A percentile compares a stretch with the other conserved stretches of the same genome.
Conservation (phyloP, 2,888 invertebrate species). For the Drosophila stalkeri region DNA sequence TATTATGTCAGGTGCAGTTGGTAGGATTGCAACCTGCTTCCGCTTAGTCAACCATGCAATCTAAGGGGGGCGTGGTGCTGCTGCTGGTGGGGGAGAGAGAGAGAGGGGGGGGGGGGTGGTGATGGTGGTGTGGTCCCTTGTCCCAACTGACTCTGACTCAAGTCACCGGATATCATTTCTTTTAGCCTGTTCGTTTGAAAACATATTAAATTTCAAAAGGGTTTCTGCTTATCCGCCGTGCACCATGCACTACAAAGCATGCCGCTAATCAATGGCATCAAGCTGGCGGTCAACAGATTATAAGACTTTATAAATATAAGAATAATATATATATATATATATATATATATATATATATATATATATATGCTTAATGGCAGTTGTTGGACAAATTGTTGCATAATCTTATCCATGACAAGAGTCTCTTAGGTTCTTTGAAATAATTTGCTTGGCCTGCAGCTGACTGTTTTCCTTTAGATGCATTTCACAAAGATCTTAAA, state of each 20-base stretch:
- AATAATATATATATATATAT: background rate
- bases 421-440: background rate
- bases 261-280: slow-evolving; percentile 64
- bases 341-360: background rate
- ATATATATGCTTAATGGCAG: background rate
- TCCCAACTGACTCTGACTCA: background rate
- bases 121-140: too few species aligned
- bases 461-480: background rate
- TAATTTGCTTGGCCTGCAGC: background rate
- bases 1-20: slow-evolving; percentile 52
- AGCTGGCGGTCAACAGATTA: slow-evolving; percentile 36
- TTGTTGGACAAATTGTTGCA: slow-evolving; percentile 9
- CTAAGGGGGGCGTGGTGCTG: too few species aligned
- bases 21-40: slow-evolving; percentile 46
- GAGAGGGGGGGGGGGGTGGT: too few species aligned
- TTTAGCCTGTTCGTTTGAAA: slow-evolving; percentile 59
- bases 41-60: slow-evolving; percentile 55
- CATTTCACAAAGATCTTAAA: background rate
- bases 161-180: slow-evolving; percentile 48
- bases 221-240: slow-evolving; percentile 49
- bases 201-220: slow-evolving; percentile 68
- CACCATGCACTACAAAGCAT: slow-evolving; percentile 54
- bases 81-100: too few species aligned
- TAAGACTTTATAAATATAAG: slow-evolving; percentile 19
- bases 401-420: background rate